Conservation (phyloP, 2,797 vertebrate genomes). For the Gallirallus australis region DNA sequence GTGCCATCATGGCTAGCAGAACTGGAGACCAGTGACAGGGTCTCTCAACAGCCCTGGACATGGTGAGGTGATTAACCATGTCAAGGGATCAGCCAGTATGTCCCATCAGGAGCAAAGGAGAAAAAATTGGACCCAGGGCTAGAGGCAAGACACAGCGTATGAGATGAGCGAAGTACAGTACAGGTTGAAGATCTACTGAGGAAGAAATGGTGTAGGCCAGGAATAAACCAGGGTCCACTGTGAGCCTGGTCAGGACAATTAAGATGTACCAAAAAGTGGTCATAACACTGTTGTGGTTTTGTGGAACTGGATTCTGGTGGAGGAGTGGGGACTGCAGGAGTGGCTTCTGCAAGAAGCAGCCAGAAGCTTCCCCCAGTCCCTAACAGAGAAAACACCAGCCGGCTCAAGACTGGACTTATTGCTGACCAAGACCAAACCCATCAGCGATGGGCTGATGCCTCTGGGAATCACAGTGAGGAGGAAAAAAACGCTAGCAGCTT, state of each 20-base stretch:
- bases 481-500: no score
- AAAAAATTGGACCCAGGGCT: background rate
- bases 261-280: background rate
- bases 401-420: no score
- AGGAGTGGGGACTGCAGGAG: no score
- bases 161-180: background rate
- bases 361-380: no score
- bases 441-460: no score
- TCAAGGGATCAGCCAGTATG: background rate
- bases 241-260: background rate
- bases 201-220: background rate
- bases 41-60: background rate
- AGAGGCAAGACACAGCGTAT: rapidly evolving
- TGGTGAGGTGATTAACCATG: rapidly evolving
- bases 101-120: background rate
- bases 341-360: no score
- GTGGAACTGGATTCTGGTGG: no score
- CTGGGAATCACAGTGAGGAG: no score
- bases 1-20: background rate
- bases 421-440: no score
- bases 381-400: no score
- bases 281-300: background rate
- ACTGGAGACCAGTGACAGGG: background rate
- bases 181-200: background rate
- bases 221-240: rapidly evolving